Conservation (phyloP, 2,888 invertebrate species). For the Hypselothyrea guttata region DNA sequence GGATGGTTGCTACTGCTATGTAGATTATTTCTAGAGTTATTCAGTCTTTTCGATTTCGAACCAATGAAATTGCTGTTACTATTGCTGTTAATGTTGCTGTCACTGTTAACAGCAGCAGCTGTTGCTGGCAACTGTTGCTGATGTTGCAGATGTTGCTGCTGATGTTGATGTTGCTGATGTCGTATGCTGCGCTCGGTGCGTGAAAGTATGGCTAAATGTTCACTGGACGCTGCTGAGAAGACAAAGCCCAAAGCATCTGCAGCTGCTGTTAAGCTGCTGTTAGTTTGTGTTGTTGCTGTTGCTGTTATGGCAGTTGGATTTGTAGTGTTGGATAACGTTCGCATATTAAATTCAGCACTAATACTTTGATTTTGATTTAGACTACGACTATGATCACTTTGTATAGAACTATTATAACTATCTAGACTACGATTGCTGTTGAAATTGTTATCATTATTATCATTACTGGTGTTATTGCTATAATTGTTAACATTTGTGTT, state of each 20-base stretch:
- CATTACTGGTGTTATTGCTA: constrained; percentile 14
- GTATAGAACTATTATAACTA: constrained; percentile 58
- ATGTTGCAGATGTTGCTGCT: constrained; percentile 35
- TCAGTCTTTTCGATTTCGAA: constrained; percentile 82
- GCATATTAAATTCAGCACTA: constrained; percentile 70
- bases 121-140: constrained; percentile 32
- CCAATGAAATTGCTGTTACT: constrained; percentile 70
- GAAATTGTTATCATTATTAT: constrained; percentile 37
- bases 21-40: constrained; percentile 80
- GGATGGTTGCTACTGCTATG: constrained; percentile 64
- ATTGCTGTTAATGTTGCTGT: constrained; percentile 31
- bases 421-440: constrained; percentile 39
- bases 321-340: constrained; percentile 54
- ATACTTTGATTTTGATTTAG: constrained; percentile 74
- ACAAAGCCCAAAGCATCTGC: constrained; percentile 57
- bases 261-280: constrained; percentile 36
- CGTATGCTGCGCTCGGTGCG: constrained; percentile 82
- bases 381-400: constrained; percentile 73
- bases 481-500: constrained; percentile 18
- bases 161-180: constrained; percentile 43
- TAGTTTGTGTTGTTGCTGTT: constrained; percentile 27
- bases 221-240: constrained; percentile 60
- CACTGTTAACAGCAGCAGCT: constrained; percentile 30
- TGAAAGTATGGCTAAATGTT: constrained; percentile 75
- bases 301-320: constrained; percentile 21